phyloP scores from a whole-genome alignment of 2,113 vertebrate genomes.

The Oryzias melastigma region DNA sequence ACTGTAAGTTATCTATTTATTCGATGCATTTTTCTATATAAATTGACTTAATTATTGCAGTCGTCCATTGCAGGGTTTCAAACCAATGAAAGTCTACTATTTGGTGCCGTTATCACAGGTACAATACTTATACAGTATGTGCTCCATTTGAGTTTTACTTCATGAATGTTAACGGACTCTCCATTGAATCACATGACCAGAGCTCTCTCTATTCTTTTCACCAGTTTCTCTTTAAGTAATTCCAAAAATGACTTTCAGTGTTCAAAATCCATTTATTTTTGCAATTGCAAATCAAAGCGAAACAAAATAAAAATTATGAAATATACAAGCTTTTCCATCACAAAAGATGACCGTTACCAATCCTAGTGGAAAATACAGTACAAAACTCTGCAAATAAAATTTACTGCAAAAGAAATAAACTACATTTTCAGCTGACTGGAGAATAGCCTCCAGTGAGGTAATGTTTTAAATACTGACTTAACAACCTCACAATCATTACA shows the following conservation, averaged over 20 bases:
- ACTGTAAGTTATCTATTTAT: too few species aligned
- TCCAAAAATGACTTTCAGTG: not conserved
- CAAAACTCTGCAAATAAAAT: conserved; percentile 30
- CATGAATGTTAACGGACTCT: too few species aligned
- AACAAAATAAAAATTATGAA: conserved; percentile 64
- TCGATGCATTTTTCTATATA: too few species aligned
- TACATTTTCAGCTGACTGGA: conserved; percentile 9
- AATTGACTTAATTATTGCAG: too few species aligned
- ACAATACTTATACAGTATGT: too few species aligned
- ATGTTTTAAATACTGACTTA: conserved; percentile 56
- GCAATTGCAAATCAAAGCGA: conserved; percentile 41
- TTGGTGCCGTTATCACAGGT: too few species aligned
- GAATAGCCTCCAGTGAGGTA: conserved; percentile 15
- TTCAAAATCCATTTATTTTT: conserved; percentile 47
- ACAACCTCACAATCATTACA: not conserved
- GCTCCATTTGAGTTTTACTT: too few species aligned
- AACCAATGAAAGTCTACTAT: too few species aligned
- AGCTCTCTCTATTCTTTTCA: too few species aligned
- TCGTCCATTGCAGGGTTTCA: too few species aligned
- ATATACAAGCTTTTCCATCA: conserved; percentile 42
- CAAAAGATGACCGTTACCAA: conserved; percentile 20
- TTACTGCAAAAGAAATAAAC: conserved; percentile 15
- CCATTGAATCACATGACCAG: too few species aligned
- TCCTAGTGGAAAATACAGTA: conserved; percentile 35
- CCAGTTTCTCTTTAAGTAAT: not conserved